phyloP scores from a whole-genome alignment of 2,888 invertebrate genomes.

The Aricia artaxerxes region DNA sequence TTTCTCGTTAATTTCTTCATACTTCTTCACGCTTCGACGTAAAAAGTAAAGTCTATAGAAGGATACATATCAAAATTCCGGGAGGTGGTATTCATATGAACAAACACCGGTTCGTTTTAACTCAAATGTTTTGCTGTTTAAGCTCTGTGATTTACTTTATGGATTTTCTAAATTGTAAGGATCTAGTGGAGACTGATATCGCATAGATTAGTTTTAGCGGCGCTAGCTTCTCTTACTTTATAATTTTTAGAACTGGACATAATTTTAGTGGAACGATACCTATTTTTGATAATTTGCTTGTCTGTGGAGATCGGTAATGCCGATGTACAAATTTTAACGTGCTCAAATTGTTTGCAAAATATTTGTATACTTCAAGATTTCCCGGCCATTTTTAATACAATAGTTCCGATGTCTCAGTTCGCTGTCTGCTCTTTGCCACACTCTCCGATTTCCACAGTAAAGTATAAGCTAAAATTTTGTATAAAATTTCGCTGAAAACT shows the following conservation, averaged over 20 bases:
- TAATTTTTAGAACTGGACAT: conserved; percentile 68
- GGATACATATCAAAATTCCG: conserved; percentile 76
- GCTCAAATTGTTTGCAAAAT: background rate
- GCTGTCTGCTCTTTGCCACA: conserved; percentile 27
- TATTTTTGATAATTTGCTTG: conserved; percentile 69
- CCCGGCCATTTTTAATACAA: background rate
- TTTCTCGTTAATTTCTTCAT: conserved; percentile 56
- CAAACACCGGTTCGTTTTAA: conserved; percentile 60
- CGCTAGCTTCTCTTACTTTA: conserved; percentile 78
- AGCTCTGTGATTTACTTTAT: conserved; percentile 80
- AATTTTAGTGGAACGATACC: conserved; percentile 55
- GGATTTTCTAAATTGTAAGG: conserved; percentile 79
- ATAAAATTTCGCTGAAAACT: conserved; percentile 57
- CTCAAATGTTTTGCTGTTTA: conserved; percentile 75
- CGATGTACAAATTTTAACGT: conserved; percentile 18
- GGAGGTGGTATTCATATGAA: conserved; percentile 60
- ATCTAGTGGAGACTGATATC: conserved; percentile 80
- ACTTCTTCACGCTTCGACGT: conserved; percentile 59
- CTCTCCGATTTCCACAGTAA: conserved; percentile 56
- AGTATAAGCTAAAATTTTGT: conserved; percentile 54
- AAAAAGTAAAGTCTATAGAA: conserved; percentile 66
- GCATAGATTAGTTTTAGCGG: conserved; percentile 80
- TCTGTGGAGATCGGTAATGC: conserved; percentile 54
- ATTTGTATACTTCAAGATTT: background rate
- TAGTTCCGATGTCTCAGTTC: background rate